Percentiles rank a stretch among this genome's conserved stretches.
These are phyloP conservation scores for Cactoblastis cactorum DNA, from an alignment of 2,888 invertebrate genomes.

Conservation along the genomic window DNA sequence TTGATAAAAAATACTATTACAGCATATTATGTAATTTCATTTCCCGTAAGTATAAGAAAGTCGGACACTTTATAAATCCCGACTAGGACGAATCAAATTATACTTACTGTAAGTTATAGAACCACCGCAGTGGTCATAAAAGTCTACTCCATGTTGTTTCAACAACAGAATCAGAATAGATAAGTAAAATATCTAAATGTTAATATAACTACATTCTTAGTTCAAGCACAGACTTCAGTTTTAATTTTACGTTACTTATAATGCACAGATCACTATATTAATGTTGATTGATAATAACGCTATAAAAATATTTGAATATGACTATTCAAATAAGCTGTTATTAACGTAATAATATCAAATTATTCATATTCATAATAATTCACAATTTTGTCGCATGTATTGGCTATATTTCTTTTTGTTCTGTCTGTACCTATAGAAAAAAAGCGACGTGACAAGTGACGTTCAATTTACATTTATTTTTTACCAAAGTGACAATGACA, in stretches of 20 bases:
- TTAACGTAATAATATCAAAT: too few species aligned
- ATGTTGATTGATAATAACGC: too few species aligned
- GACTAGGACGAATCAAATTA: not conserved
- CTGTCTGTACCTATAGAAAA: too few species aligned
- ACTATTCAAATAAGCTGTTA: too few species aligned
- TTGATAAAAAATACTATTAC: not conserved
- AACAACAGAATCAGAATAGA: not conserved
- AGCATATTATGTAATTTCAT: not conserved
- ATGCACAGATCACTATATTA: too few species aligned
- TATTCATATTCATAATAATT: too few species aligned
- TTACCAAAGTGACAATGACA: constrained; percentile 23
- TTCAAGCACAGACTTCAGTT: not conserved
- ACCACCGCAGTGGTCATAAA: constrained; percentile 2
- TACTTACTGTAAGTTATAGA: not conserved
- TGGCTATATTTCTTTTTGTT: not conserved
- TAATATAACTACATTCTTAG: not conserved
- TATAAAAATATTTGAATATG: too few species aligned
- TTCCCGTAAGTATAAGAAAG: not conserved
- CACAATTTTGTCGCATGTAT: not conserved
- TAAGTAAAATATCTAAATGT: not conserved
- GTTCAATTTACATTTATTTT: constrained; percentile 29
- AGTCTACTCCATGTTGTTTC: not conserved
- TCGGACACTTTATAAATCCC: not conserved
- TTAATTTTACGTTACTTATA: too few species aligned
- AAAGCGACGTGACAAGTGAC: not conserved